Conservation (phyloP, 1,140 invertebrate species). For the Drosophila ambigua region DNA sequence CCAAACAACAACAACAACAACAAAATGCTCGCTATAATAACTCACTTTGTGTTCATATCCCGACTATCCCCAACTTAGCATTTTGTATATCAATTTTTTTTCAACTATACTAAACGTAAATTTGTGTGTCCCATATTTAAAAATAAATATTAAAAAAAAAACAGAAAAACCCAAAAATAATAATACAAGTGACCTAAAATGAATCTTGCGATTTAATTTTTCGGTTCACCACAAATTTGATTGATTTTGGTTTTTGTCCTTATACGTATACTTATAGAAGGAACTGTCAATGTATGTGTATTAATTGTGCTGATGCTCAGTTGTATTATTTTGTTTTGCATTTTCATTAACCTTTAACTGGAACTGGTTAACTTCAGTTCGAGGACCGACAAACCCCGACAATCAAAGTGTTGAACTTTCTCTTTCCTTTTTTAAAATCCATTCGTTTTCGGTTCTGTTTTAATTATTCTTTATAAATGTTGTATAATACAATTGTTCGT, state of each 20-base stretch:
- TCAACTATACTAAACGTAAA: conserved; percentile 44
- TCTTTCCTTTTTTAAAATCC: conserved; percentile 4
- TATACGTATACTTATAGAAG: conserved; percentile 17
- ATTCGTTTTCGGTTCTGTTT: conserved; percentile 36
- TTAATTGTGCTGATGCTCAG: conserved; percentile 63
- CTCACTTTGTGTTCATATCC: conserved; percentile 49
- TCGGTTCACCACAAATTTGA: conserved; percentile 1
- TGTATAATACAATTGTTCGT: conserved; percentile 65
- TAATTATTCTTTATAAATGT: conserved; percentile 54
- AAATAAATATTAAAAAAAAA: too few species aligned
- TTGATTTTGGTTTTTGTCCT: conserved; percentile 39
- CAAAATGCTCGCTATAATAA: conserved; percentile 51
- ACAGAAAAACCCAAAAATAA: too few species aligned
- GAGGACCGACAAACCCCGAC: conserved; percentile 1
- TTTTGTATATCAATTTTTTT: conserved; percentile 60
- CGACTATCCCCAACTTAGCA: conserved; percentile 49
- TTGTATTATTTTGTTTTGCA: conserved; percentile 60
- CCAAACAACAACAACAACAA: conserved; percentile 24
- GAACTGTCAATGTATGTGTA: conserved; percentile 57
- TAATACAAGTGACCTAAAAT: conserved; percentile 13
- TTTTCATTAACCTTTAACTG: conserved; percentile 24
- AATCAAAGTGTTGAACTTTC: neutral
- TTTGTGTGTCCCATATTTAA: conserved; percentile 49
- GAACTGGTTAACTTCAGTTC: neutral
- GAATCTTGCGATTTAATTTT: conserved; percentile 14